A percentile compares a stretch with the other conserved stretches of the same genome.
Conservation (phyloP, 2,888 invertebrate genomes). For the Hoplodrina ambigua region DNA sequence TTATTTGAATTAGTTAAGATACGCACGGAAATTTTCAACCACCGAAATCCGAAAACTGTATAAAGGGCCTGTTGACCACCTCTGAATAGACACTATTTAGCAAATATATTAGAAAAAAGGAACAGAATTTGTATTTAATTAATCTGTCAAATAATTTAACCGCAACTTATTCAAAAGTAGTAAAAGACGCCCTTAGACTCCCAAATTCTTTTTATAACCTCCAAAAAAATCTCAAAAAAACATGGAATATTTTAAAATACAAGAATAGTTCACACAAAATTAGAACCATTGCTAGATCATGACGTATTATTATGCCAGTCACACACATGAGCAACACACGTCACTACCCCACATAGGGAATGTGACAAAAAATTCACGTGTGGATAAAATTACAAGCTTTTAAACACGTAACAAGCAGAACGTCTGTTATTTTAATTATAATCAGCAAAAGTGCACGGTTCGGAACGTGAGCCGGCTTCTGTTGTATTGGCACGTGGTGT, state of each 20-base stretch:
- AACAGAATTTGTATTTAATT: too few relatives aligned
- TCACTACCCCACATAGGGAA: neutral
- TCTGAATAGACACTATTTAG: too few relatives aligned
- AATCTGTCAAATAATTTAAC: too few relatives aligned
- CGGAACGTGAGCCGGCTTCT: neutral
- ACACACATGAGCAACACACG: neutral
- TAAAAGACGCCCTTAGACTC: too few relatives aligned
- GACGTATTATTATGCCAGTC: neutral
- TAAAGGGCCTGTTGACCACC: too few relatives aligned
- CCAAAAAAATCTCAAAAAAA: too few relatives aligned
- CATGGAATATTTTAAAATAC: neutral
- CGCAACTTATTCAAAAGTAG: too few relatives aligned
- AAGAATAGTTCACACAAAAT: neutral
- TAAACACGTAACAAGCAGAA: neutral
- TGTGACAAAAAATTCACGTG: conserved; percentile 5
- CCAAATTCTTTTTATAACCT: too few relatives aligned
- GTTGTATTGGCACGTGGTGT: neutral
- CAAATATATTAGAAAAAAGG: too few relatives aligned
- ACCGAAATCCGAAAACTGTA: too few relatives aligned
- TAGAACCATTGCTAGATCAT: neutral
- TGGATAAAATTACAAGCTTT: conserved; percentile 6
- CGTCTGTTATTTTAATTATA: conserved; percentile 2
- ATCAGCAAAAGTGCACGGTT: neutral
- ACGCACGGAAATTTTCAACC: too few relatives aligned
- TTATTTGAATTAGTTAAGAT: too few relatives aligned